phyloP scores from a whole-genome alignment of 2,797 vertebrate species.

The Epinephelus coioides region DNA sequence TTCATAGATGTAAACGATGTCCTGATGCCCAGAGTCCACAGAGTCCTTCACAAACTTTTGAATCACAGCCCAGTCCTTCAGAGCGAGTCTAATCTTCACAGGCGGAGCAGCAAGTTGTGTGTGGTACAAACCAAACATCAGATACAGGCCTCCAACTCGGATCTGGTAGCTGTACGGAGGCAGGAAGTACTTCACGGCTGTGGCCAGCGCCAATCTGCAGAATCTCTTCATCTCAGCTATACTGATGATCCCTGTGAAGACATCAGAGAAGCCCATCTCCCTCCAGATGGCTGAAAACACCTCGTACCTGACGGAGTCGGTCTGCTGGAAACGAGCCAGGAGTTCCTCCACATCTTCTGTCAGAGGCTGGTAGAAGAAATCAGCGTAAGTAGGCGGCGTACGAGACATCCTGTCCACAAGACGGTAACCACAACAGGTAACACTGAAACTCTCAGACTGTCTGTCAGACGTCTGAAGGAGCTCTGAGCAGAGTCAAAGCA shows the following conservation, averaged over 20 bases:
- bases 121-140: conserved; percentile 76
- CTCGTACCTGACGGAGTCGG: conserved; percentile 61
- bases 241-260: conserved; percentile 49
- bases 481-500: background rate
- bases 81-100: conserved; percentile 61
- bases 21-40: conserved; percentile 42
- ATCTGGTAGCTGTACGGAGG: conserved; percentile 79
- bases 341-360: conserved; percentile 79
- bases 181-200: conserved; percentile 76
- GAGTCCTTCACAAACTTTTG: conserved; percentile 69
- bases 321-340: conserved; percentile 71
- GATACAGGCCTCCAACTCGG: conserved; percentile 74
- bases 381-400: background rate
- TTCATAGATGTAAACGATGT: conserved; percentile 68
- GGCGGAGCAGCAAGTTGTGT: conserved; percentile 50
- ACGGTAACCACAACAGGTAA: background rate
- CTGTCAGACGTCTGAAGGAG: background rate
- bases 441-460: fast-evolving
- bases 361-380: conserved; percentile 54
- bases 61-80: conserved; percentile 66
- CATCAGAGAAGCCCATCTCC: conserved; percentile 61
- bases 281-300: conserved; percentile 75
- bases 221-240: conserved; percentile 62
- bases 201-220: conserved; percentile 61
- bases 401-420: conserved; percentile 57